A percentile compares a stretch with the other conserved stretches of the same genome.
phyloP scores from a whole-genome alignment of 2,797 vertebrate species.

The Ptychobarbus kaznakovi region DNA sequence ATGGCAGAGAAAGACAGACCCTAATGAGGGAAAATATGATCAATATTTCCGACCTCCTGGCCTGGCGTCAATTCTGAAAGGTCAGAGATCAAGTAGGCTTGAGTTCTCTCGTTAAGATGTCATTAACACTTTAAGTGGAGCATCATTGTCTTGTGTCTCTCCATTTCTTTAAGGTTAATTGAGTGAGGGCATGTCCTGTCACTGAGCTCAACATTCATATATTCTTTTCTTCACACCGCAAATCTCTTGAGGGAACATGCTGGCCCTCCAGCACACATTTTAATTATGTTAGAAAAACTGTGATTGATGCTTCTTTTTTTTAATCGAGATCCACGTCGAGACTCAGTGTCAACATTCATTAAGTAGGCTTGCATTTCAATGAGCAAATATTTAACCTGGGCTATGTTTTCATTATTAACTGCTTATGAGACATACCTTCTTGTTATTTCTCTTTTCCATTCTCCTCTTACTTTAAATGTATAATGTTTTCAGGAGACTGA shows the following conservation, averaged over 20 bases:
- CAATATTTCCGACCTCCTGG: conserved; percentile 55
- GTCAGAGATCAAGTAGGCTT: conserved; percentile 55
- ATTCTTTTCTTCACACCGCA: conserved; percentile 53
- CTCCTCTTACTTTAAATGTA: neutral
- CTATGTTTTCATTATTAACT: neutral
- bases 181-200: conserved; percentile 53
- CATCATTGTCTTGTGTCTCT: conserved; percentile 50
- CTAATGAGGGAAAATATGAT: conserved; percentile 46
- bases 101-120: conserved; percentile 56
- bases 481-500: neutral
- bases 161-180: conserved; percentile 59
- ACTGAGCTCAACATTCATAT: conserved; percentile 50
- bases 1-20: conserved; percentile 9
- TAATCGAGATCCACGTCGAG: neutral
- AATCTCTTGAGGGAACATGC: conserved; percentile 46
- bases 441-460: neutral
- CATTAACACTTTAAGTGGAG: conserved; percentile 59
- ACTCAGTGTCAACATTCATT: conserved; percentile 43
- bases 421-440: neutral
- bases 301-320: conserved; percentile 50
- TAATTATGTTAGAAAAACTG: conserved; percentile 55
- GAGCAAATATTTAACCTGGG: conserved; percentile 24
- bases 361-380: conserved; percentile 15
- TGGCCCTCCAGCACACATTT: conserved; percentile 39
- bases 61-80: conserved; percentile 36